Conservation (phyloP, 64 coral and sea anemone species). For the Exaiptasia diaphana region DNA sequence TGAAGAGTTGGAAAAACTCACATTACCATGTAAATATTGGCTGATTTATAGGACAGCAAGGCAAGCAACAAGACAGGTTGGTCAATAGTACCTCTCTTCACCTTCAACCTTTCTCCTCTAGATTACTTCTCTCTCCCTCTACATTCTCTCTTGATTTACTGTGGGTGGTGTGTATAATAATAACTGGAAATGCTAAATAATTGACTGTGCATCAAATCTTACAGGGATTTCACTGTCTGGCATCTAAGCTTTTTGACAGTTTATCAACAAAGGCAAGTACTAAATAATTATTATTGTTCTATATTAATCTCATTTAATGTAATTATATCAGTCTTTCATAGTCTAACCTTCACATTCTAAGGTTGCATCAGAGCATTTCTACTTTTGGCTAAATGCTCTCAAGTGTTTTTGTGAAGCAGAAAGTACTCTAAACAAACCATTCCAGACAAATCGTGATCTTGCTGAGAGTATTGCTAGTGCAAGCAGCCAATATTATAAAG, state of each 20-base stretch:
- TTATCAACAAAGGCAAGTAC: conserved; percentile 46
- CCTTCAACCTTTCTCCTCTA: not conserved
- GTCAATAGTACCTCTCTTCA: not conserved
- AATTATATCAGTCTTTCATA: not conserved
- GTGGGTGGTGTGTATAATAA: too few relatives aligned
- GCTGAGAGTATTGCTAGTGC: conserved; percentile 66
- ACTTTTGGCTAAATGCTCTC: conserved; percentile 84
- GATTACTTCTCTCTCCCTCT: not conserved
- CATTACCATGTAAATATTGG: conserved; percentile 72
- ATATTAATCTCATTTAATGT: not conserved
- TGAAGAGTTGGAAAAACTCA: conserved; percentile 42
- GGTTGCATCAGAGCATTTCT: conserved; percentile 93
- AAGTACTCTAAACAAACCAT: conserved; percentile 44
- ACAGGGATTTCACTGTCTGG: conserved; percentile 45
- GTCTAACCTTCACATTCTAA: not conserved
- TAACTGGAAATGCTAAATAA: too few relatives aligned
- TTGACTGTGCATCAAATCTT: not conserved
- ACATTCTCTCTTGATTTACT: too few relatives aligned
- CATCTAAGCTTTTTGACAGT: conserved; percentile 30
- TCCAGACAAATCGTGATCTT: conserved; percentile 41
- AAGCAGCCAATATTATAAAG: conserved; percentile 73
- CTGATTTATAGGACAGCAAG: conserved; percentile 77
- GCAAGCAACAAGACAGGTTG: conserved; percentile 91
- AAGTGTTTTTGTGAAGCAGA: conserved; percentile 85
- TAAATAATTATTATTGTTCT: not conserved